Evolutionary conservation across 2,113 vertebrate genomes (phyloP).

Genomic region (Alces alces): DNA sequence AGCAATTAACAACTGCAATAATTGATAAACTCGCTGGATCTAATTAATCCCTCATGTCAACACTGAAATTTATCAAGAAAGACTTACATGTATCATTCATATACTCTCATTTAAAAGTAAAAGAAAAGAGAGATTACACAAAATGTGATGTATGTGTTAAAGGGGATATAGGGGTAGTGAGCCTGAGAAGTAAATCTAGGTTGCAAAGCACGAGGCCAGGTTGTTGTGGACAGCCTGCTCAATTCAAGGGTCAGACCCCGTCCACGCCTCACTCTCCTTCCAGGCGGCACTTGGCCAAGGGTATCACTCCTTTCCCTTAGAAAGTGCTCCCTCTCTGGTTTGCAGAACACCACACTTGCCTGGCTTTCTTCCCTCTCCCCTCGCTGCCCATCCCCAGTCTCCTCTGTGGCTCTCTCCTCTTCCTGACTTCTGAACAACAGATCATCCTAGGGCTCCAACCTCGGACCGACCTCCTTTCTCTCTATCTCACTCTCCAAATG

Average conservation of each 20-base stretch:
- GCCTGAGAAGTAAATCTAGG: not conserved
- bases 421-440: not conserved
- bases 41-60: not conserved
- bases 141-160: not conserved
- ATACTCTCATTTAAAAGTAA: not conserved
- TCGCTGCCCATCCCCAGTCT: not conserved
- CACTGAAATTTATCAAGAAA: not conserved
- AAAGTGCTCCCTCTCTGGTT: not conserved
- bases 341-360: not conserved
- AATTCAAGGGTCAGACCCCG: not conserved
- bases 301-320: not conserved
- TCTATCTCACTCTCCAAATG: not conserved
- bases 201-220: not conserved
- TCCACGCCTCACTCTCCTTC: not conserved
- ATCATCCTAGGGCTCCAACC: not conserved
- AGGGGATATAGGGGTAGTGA: not conserved
- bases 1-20: not conserved
- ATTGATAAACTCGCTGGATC: not conserved
- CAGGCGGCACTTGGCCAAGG: not conserved
- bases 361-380: not conserved
- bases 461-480: not conserved
- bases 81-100: not conserved
- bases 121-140: not conserved
- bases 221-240: not conserved
- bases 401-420: not conserved